A percentile compares a stretch with the other conserved stretches of the same genome.
phyloP scores from a whole-genome alignment of 2,888 invertebrate genomes.

The Silvanus unidentatus region DNA sequence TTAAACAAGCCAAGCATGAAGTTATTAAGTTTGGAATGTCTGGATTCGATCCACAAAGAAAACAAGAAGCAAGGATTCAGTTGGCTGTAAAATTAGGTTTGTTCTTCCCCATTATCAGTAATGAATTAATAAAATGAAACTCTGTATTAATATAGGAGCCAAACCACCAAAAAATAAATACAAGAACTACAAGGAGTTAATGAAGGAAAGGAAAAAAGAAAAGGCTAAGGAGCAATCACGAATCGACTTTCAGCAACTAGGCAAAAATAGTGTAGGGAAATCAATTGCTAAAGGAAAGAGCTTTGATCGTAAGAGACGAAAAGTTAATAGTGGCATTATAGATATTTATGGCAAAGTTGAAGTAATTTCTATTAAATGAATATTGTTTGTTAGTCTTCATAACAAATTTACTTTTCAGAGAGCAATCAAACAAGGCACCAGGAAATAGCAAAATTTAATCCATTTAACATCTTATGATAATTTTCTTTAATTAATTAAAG shows the following conservation, averaged over 20 bases:
- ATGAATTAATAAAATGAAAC: background rate
- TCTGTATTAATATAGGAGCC: constrained; percentile 56
- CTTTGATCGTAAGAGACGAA: constrained; percentile 46
- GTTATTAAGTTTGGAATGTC: constrained; percentile 78
- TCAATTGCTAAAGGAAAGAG: constrained; percentile 52
- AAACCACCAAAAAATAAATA: constrained; percentile 66
- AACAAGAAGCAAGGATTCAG: constrained; percentile 72
- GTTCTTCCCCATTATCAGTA: constrained; percentile 13
- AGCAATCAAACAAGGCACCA: too few relatives aligned
- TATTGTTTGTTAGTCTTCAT: too few relatives aligned
- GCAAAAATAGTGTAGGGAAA: constrained; percentile 58
- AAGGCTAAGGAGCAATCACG: constrained; percentile 47
- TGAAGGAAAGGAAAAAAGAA: constrained; percentile 55
- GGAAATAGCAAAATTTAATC: too few relatives aligned
- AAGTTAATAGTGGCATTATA: constrained; percentile 44
- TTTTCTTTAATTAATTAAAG: too few relatives aligned
- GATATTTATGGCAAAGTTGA: constrained; percentile 41
- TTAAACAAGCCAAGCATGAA: constrained; percentile 74
- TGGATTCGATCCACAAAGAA: constrained; percentile 64
- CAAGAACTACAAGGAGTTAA: constrained; percentile 68
- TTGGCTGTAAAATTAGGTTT: constrained; percentile 71
- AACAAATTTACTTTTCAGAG: too few relatives aligned
- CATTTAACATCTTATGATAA: too few relatives aligned
- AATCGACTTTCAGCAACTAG: constrained; percentile 49
- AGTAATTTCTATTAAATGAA: constrained; percentile 7